A percentile compares a stretch with the other conserved stretches of the same genome.
Conservation (phyloP, 1,140 invertebrate genomes). For the Hestina assimilis region DNA sequence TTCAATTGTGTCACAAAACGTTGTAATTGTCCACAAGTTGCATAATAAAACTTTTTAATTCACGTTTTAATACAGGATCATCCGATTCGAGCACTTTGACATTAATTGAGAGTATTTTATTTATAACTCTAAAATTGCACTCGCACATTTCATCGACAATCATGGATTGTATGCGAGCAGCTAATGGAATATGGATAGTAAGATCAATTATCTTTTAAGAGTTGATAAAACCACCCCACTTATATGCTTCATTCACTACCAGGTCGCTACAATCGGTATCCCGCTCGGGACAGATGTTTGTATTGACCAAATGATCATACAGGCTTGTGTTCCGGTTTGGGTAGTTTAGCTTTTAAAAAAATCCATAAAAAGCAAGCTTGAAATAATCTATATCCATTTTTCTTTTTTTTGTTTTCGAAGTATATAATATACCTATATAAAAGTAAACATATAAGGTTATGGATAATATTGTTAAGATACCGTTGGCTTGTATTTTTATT, state of each 20-base stretch:
- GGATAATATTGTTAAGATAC: no score
- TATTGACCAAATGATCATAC: no score
- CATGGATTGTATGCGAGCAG: conserved; percentile 51
- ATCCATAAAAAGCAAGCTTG: no score
- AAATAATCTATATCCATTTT: no score
- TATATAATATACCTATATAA: no score
- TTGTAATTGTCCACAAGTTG: background rate
- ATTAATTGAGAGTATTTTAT: conserved; percentile 60
- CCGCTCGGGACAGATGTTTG: no score
- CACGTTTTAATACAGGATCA: conserved; percentile 10
- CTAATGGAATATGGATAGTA: conserved; percentile 29
- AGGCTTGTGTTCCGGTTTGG: no score
- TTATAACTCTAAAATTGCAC: conserved; percentile 57
- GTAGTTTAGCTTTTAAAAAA: no score
- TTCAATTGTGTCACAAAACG: background rate
- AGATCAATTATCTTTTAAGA: conserved; percentile 30
- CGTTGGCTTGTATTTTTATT: no score
- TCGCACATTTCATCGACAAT: conserved; percentile 52
- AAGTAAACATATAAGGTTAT: no score
- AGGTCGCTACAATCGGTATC: no score
- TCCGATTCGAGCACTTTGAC: conserved; percentile 32
- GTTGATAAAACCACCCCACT: background rate
- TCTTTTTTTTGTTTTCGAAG: no score
- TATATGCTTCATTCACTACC: background rate
- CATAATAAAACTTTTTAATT: conserved; percentile 3